Conservation (phyloP, 2,888 invertebrate species). For the Liposcelis brunnea region DNA sequence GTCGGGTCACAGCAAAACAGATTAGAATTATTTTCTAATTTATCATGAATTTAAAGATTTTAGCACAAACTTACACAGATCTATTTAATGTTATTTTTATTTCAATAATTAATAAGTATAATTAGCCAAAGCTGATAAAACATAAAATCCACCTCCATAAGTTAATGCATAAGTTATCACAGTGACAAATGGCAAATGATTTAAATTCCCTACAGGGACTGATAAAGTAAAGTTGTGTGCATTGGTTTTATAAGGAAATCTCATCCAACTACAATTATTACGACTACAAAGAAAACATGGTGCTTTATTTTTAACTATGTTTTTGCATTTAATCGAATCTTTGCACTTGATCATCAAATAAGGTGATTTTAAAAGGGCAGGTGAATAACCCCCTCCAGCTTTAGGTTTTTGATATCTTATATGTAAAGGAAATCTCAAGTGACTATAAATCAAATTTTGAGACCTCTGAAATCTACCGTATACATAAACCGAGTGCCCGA, state of each 20-base stretch:
- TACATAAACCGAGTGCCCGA: background rate
- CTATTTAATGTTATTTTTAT: too few relatives aligned
- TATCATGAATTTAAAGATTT: too few relatives aligned
- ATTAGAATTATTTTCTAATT: too few relatives aligned
- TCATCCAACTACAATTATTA: background rate
- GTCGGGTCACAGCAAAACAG: too few relatives aligned
- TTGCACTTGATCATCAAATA: background rate
- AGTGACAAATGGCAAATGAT: slow-evolving; percentile 3
- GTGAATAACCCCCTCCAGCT: background rate
- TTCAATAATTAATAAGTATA: too few relatives aligned
- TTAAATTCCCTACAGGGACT: slow-evolving; percentile 1
- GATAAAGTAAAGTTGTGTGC: slow-evolving; percentile 6
- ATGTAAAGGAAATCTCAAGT: slow-evolving; percentile 1
- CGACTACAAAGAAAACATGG: background rate
- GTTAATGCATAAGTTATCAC: background rate
- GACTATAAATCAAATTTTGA: slow-evolving; percentile 1
- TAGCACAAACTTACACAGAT: too few relatives aligned
- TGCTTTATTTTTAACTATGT: background rate
- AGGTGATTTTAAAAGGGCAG: background rate
- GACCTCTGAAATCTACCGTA: background rate
- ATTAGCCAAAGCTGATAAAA: background rate
- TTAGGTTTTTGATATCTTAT: slow-evolving; percentile 1
- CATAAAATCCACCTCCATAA: slow-evolving; percentile 2
- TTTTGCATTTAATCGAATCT: background rate
- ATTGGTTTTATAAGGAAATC: slow-evolving; percentile 2